Evolutionary conservation across 2,113 vertebrate genomes (phyloP), one percentile per base, ranked within the genome.

Genomic region (Aspiorhynchus laticeps): DNA sequence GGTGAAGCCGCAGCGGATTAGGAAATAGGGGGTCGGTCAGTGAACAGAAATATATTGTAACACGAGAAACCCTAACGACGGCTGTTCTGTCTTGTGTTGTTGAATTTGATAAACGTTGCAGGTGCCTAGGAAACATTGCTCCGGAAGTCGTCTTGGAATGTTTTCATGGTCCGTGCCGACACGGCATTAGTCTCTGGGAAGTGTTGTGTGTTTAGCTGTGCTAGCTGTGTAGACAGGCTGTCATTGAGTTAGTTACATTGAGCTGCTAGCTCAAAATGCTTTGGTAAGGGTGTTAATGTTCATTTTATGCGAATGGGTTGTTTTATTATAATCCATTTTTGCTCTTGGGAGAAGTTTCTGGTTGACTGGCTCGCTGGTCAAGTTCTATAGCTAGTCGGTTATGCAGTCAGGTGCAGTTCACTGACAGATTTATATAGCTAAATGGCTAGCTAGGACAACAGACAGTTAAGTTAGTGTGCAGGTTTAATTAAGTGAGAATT

Each of bases 21-120:
- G 94, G 94, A 94, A 94, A 89, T 89, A 87, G 80, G 83, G 21
- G 14, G 56, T 90, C 69, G 87, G 87, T 90, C 63, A 67, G 74
- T 56, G 91, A 86, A 92, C 92, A 89, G 15, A 77, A 88, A 89
- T 48, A 71, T 83, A 46, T 24, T 71, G 84, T 59, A 33, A 83
- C 56, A 78, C 31, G 46, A 88, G 81, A 85, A 74, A 80, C 78
- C 38, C 5, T 21, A 84, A 89, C 88, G 90, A 91, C 63, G 41
- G 26, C 9, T n/a, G 2, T 26, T 17, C 5, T 33, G 48, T 63
- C 36, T 43, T 81, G 9, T 48, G 26, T 65, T 28, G 15, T 31
- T 8, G 26, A 7, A 33, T 51, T 83, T 51, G 6, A 24, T 69
- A 33, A n/a, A 31, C 38, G 3, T 82, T 65, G 9, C 1, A 15